Conservation (phyloP, 2,113 vertebrate species). For the Petroica traversi region DNA sequence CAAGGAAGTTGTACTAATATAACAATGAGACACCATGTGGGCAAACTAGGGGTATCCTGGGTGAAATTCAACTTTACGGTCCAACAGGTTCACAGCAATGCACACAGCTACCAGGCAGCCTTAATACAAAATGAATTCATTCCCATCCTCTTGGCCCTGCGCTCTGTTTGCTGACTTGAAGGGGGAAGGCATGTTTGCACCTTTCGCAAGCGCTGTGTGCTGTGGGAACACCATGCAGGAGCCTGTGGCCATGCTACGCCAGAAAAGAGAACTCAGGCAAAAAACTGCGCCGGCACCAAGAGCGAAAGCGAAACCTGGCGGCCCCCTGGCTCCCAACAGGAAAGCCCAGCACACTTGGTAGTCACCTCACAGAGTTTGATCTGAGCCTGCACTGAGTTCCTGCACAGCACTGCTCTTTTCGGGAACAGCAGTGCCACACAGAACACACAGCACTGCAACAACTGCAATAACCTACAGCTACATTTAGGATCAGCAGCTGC, state of each 20-base stretch:
- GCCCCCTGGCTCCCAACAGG: neutral
- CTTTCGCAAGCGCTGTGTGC: accelerated
- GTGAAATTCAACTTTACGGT: neutral
- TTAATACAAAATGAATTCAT: neutral
- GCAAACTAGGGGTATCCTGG: neutral
- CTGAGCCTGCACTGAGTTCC: accelerated
- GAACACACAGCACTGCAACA: neutral
- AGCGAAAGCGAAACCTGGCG: neutral
- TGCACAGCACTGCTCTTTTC: neutral
- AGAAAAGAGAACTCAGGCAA: neutral
- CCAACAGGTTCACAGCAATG: neutral
- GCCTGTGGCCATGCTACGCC: neutral
- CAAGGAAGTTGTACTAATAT: neutral
- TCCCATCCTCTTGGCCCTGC: neutral
- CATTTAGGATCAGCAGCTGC: neutral
- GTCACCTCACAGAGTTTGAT: neutral
- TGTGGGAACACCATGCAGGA: neutral
- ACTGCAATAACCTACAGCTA: neutral
- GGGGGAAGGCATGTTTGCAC: neutral
- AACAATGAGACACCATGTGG: neutral
- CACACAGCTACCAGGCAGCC: neutral
- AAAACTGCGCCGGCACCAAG: neutral
- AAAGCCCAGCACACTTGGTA: neutral
- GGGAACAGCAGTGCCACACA: neutral
- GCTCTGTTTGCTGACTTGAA: neutral